Conservation (phyloP, 2,888 invertebrate species). For the Barypeithes pellucidus region DNA sequence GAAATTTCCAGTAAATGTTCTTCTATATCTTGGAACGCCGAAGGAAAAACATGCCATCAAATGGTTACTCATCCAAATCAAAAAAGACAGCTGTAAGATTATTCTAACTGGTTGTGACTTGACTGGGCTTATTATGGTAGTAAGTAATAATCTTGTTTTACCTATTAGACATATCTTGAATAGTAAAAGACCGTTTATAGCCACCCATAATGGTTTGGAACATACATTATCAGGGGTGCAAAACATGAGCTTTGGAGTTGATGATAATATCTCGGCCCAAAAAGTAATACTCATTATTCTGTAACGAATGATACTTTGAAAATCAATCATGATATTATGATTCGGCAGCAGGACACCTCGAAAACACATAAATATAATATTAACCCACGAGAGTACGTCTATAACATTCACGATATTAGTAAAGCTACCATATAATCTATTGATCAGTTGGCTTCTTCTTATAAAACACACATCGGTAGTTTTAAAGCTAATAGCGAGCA, state of each 20-base stretch:
- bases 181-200: background rate
- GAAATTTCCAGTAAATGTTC: background rate
- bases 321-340: background rate
- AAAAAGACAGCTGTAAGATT: constrained; percentile 12
- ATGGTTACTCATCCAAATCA: constrained; percentile 40
- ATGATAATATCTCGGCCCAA: constrained; percentile 41
- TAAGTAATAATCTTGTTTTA: constrained; percentile 10
- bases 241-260: constrained; percentile 29
- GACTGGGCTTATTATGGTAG: constrained; percentile 6
- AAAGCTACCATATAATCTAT: background rate
- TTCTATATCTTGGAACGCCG: constrained; percentile 40
- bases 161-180: constrained; percentile 17
- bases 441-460: background rate
- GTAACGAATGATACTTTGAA: constrained; percentile 23
- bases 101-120: background rate
- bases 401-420: background rate
- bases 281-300: constrained; percentile 31
- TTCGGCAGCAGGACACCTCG: background rate
- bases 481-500: constrained; percentile 16
- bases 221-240: constrained; percentile 8
- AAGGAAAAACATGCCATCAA: constrained; percentile 50
- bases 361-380: constrained; percentile 25
- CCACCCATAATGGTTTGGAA: background rate
- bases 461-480: constrained; percentile 35
- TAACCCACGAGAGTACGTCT: constrained; percentile 36